Conservation (phyloP, 1,140 invertebrate genomes). For the Leptinotarsa undecemlineata region DNA sequence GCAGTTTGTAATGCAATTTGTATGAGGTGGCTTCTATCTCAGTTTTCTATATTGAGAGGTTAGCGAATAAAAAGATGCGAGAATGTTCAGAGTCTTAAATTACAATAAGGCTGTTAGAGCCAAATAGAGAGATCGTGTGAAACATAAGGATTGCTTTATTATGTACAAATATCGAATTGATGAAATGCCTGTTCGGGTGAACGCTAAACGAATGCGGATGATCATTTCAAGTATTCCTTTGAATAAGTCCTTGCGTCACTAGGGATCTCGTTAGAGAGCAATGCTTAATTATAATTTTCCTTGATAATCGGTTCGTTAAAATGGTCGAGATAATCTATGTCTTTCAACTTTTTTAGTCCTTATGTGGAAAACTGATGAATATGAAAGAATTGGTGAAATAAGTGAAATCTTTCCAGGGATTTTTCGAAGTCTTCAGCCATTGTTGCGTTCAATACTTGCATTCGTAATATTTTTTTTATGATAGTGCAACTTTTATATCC, state of each 20-base stretch:
- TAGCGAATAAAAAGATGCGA: slow-evolving; percentile 32
- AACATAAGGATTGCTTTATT: slow-evolving; percentile 45
- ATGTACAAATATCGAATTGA: slow-evolving; percentile 18
- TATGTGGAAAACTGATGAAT: too few species aligned
- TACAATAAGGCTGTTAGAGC: slow-evolving; percentile 37
- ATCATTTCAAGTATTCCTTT: slow-evolving; percentile 1
- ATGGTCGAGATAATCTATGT: background rate
- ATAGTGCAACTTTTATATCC: too few species aligned
- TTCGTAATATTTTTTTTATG: background rate
- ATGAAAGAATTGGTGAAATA: background rate
- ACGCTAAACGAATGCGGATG: background rate
- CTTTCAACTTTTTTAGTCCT: too few species aligned
- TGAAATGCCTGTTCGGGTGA: slow-evolving; percentile 5
- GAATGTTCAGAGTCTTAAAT: slow-evolving; percentile 37
- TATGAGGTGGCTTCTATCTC: slow-evolving; percentile 39
- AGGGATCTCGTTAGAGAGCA: slow-evolving; percentile 11
- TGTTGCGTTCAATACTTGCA: background rate
- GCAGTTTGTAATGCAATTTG: slow-evolving; percentile 41
- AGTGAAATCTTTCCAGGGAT: background rate
- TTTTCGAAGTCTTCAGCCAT: background rate
- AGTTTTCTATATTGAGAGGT: slow-evolving; percentile 36
- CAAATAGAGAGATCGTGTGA: slow-evolving; percentile 43
- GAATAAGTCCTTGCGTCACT: background rate
- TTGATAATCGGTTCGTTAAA: slow-evolving; percentile 7
- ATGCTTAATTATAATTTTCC: background rate